These are phyloP conservation scores for Ploceus nigricollis DNA, from an alignment of 2,113 vertebrate genomes.

Conservation along the genomic window DNA sequence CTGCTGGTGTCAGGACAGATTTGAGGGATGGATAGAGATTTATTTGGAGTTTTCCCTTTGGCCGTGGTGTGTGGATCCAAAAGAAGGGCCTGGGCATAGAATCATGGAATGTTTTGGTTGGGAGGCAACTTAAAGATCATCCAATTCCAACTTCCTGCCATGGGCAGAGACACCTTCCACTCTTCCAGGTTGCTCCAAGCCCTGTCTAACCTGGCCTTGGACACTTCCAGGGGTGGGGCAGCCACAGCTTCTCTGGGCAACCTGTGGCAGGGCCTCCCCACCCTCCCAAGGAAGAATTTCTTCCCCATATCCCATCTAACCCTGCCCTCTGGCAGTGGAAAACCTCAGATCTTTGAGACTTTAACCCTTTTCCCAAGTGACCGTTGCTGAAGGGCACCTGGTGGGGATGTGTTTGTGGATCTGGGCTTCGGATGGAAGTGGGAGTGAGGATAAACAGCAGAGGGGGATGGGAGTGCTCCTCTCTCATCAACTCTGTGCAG, in stretches of 20 bases:
- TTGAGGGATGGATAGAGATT: background rate
- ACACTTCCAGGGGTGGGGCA: background rate
- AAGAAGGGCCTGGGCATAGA: background rate
- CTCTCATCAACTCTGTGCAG: accelerated
- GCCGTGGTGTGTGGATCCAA: accelerated
- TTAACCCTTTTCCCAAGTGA: background rate
- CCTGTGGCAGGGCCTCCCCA: background rate
- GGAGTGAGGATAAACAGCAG: background rate
- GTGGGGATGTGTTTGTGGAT: background rate
- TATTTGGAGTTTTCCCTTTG: background rate
- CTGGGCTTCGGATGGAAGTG: background rate
- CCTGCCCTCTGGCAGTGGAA: background rate
- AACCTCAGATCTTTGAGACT: background rate
- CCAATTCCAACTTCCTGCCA: background rate
- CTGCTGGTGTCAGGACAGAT: accelerated
- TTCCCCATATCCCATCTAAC: background rate
- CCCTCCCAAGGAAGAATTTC: background rate
- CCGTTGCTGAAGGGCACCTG: accelerated
- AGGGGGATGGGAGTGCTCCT: accelerated
- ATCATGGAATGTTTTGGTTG: background rate
- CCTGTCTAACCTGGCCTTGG: accelerated
- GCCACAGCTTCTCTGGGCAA: background rate
- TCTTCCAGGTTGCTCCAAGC: background rate
- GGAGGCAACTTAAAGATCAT: background rate
- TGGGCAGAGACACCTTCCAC: too few species aligned